These are phyloP conservation scores for Scomber colias DNA, from an alignment of 2,113 vertebrate species.

Conservation along the genomic window DNA sequence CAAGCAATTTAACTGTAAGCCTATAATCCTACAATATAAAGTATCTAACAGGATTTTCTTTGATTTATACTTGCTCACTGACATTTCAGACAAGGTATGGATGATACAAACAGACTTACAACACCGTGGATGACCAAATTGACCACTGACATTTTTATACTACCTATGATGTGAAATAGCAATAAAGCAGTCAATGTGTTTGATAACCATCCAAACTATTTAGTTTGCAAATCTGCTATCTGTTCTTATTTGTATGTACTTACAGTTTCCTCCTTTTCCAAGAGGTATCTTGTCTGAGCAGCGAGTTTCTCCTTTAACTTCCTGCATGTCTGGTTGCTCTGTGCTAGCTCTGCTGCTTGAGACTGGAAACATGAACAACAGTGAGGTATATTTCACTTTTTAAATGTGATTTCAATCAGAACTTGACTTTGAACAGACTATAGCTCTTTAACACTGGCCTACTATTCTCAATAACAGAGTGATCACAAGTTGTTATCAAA, in stretches of 20 bases:
- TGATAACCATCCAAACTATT: background rate
- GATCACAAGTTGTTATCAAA: no score
- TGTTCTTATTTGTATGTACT: background rate
- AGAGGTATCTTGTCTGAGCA: background rate
- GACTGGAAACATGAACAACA: background rate
- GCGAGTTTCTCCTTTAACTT: background rate
- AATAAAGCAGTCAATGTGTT: background rate
- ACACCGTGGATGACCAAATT: no score
- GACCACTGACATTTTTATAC: no score
- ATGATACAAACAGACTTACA: no score
- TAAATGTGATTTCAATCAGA: no score
- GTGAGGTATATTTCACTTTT: background rate
- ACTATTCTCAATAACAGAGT: background rate
- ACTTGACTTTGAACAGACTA: background rate
- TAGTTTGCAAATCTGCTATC: no score
- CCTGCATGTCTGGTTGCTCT: background rate
- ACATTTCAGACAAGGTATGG: no score
- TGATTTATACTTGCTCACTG: background rate
- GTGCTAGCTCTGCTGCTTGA: background rate
- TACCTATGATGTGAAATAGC: no score
- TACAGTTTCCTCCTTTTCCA: slow-evolving; percentile 19
- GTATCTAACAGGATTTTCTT: no score
- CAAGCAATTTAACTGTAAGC: no score
- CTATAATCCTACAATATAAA: no score
- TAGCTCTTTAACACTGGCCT: background rate